Evolutionary conservation across 2,888 invertebrate species (phyloP), one percentile per base, ranked within the genome.

Genomic region (Standfussiana lucernea): DNA sequence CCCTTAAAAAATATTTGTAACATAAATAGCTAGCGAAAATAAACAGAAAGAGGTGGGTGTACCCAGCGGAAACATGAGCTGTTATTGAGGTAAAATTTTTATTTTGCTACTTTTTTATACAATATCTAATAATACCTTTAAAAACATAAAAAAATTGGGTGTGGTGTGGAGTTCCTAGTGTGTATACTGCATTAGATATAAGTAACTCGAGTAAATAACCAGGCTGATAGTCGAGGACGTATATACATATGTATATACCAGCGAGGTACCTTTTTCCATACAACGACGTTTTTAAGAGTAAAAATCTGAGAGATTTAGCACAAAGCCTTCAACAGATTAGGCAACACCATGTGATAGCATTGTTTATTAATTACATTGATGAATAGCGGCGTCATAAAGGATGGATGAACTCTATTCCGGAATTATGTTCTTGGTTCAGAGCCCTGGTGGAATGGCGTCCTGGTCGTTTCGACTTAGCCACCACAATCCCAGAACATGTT

Each of bases 381-480:
- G 11, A 62, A 68, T 28, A 77, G 68, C 78, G 74, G 85, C 85
- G 83, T 85, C 76, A 79, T 82, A 79, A 45, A 72, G 59, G 74
- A 83, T 79, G 82, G 71, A 71, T 71, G 18, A 42, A 28, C 42
- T n/a, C 15, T 0, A n/a, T 35, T 61, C 10, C 37, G 35, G 24
- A 62, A n/a, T 37, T n/a, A 37, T 37, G 62, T n/a, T 37, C 3
- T n/a, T 37, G 24, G 13, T 6, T 1, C 2, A 13, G 24, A 61
- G 1, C 11, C 21, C 24, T 61, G 35, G 35, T 4, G 11, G 35
- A 50, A 53, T 53, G 24, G 1, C 13, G 6, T 2, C 32, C 18
- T 21, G 32, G 32, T 56, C 8, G 32, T 21, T 32, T 32, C 59
- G 1, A 32, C 18, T 21, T 5, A 21, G 32, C 1, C 37, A 64